These are phyloP conservation scores for Drosophila mercatorum DNA, from an alignment of 2,888 invertebrate genomes.

Conservation along the genomic window DNA sequence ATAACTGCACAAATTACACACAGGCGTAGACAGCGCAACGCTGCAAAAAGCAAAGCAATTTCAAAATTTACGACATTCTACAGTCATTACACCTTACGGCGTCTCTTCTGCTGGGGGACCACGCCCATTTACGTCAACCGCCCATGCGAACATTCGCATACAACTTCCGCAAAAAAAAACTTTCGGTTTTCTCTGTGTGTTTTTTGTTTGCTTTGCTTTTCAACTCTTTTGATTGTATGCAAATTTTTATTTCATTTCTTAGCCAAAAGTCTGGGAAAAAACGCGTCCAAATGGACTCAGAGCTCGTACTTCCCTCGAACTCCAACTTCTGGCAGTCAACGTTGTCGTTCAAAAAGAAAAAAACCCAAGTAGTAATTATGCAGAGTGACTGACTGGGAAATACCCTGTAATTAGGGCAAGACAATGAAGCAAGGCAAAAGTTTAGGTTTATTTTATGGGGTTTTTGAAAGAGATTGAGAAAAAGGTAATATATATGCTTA, in stretches of 20 bases:
- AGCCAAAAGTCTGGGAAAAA: conserved; percentile 39
- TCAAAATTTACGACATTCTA: conserved; percentile 78
- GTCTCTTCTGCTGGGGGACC: conserved; percentile 22
- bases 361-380: not conserved
- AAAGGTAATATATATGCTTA: too few species aligned
- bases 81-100: conserved; percentile 76
- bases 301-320: not conserved
- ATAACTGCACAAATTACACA: conserved; percentile 65
- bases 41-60: conserved; percentile 64
- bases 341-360: conserved; percentile 36
- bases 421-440: too few species aligned
- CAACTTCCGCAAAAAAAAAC: conserved; percentile 70
- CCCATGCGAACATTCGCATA: conserved; percentile 74
- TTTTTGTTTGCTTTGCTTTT: conserved; percentile 7
- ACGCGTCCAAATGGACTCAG: conserved; percentile 35
- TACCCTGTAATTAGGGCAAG: not conserved
- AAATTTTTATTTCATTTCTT: conserved; percentile 67
- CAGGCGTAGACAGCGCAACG: conserved; percentile 54
- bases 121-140: conserved; percentile 60
- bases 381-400: not conserved
- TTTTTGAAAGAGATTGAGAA: too few species aligned
- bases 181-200: conserved; percentile 35
- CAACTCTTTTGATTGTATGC: conserved; percentile 60
- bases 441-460: too few species aligned
- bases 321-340: not conserved